These are phyloP conservation scores for Porites lutea DNA, from an alignment of 64 coral and sea anemone genomes.

Conservation along the genomic window DNA sequence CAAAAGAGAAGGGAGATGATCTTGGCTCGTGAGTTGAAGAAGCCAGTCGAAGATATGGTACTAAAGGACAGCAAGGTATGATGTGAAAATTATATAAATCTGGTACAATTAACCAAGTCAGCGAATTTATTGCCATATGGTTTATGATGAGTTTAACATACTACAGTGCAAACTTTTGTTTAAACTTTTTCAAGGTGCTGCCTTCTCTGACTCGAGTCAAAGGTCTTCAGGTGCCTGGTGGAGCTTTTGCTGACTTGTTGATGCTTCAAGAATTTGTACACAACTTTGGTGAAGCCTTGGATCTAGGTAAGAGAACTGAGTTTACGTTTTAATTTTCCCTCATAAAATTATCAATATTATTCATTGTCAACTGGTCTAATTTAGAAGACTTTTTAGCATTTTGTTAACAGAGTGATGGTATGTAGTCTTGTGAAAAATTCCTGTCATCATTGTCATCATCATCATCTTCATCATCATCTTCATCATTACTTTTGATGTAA, in stretches of 20 bases:
- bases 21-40: slow-evolving; percentile 95
- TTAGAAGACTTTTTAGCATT: neutral
- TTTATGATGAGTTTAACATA: no score
- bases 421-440: no score
- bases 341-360: neutral
- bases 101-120: neutral
- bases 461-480: no score
- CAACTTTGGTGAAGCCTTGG: slow-evolving; percentile 96
- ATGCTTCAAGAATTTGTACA: slow-evolving; percentile 98
- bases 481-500: no score
- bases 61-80: slow-evolving; percentile 93
- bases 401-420: no score
- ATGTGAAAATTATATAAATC: no score
- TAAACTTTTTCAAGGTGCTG: slow-evolving; percentile 57
- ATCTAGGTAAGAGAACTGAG: slow-evolving; percentile 61
- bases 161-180: neutral
- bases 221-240: slow-evolving; percentile 80
- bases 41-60: slow-evolving; percentile 99
- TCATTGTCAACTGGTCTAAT: neutral
- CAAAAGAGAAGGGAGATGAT: slow-evolving; percentile 99
- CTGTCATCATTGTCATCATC: no score
- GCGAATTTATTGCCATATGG: neutral
- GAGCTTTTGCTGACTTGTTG: slow-evolving; percentile 94
- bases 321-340: neutral
- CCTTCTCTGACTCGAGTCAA: slow-evolving; percentile 72